Evolutionary conservation across 2,113 vertebrate genomes (phyloP).

Genomic region (Mesembrinibis cayennensis): DNA sequence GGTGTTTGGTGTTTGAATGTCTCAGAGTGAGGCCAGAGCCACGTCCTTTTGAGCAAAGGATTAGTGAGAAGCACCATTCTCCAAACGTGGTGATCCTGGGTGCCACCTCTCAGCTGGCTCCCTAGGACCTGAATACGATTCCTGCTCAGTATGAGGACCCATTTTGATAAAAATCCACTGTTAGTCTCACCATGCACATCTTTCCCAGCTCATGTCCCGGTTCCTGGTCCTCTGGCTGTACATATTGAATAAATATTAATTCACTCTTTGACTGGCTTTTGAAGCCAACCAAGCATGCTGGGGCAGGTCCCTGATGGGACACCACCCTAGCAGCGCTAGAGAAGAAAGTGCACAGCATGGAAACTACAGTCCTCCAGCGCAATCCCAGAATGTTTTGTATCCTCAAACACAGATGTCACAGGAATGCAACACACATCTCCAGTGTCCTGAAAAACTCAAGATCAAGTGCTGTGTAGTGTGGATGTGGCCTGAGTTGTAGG

Average conservation of each 20-base stretch:
- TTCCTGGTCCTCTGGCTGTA: fast-evolving
- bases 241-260: not conserved
- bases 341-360: not conserved
- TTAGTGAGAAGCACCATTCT: not conserved
- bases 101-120: not conserved
- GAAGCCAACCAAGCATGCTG: not conserved
- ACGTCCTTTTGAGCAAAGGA: not conserved
- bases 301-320: not conserved
- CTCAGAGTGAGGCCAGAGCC: not conserved
- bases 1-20: not conserved
- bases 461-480: not conserved
- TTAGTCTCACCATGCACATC: not conserved
- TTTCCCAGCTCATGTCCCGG: not conserved
- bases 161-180: not conserved
- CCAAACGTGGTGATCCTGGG: not conserved
- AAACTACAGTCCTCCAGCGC: not conserved
- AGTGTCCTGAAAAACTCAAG: not conserved
- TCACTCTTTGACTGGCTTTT: not conserved
- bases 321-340: not conserved
- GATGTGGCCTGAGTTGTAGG: not conserved
- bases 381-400: not conserved
- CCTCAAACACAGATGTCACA: not conserved
- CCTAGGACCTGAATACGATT: not conserved
- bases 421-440: not conserved
- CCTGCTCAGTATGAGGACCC: not conserved